Percentiles rank a stretch among this genome's conserved stretches.
Conservation (phyloP, 2,888 invertebrate genomes). For the Zaprionus obscuricornis region DNA sequence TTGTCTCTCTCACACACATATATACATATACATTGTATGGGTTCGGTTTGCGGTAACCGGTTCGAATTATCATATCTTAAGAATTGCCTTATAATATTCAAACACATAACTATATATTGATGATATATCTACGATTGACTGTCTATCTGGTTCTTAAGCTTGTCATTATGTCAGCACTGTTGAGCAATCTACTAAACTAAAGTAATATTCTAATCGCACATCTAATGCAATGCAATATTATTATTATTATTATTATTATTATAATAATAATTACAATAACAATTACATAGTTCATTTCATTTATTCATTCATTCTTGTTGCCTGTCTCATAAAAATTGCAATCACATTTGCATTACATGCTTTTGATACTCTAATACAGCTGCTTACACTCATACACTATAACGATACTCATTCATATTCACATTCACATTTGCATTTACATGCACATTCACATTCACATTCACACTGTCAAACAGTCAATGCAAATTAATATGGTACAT, state of each 20-base stretch:
- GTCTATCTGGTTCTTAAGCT: conserved; percentile 31
- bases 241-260: conserved; percentile 32
- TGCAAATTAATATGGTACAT: conserved; percentile 47
- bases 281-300: too few species aligned
- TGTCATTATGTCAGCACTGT: conserved; percentile 60
- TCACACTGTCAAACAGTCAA: too few species aligned
- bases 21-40: conserved; percentile 6
- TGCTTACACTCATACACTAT: not conserved
- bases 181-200: conserved; percentile 59
- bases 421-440: not conserved
- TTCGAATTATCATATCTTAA: conserved; percentile 25
- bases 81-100: conserved; percentile 5
- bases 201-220: conserved; percentile 52
- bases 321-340: conserved; percentile 59
- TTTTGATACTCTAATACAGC: conserved; percentile 28
- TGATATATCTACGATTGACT: conserved; percentile 27
- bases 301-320: too few species aligned
- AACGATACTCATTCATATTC: conserved; percentile 9
- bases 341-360: conserved; percentile 70
- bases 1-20: conserved; percentile 2
- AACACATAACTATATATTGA: conserved; percentile 14
- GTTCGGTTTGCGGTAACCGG: too few species aligned
- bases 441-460: too few species aligned
- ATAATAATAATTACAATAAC: conserved; percentile 21
- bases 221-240: conserved; percentile 39